A percentile compares a stretch with the other conserved stretches of the same genome.
Conservation (phyloP, 2,888 invertebrate species). For the Thecocarcelia acutangulata region DNA sequence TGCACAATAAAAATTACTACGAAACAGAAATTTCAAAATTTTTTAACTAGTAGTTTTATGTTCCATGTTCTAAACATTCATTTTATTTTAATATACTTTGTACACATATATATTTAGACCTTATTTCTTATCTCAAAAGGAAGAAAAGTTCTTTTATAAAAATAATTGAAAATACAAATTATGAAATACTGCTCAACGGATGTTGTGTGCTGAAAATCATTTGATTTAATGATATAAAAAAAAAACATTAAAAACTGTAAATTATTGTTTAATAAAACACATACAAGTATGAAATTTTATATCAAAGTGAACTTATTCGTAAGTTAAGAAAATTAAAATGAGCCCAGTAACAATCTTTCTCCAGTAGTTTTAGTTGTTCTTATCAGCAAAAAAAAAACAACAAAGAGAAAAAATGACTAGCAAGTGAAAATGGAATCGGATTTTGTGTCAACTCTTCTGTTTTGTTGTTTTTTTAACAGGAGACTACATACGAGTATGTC, state of each 20-base stretch:
- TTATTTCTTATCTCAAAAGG: conserved; percentile 80
- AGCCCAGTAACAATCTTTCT: conserved; percentile 59
- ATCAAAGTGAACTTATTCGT: too few relatives aligned
- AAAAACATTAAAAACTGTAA: conserved; percentile 38
- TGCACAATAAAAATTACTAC: conserved; percentile 43
- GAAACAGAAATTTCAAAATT: conserved; percentile 34
- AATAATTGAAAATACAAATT: conserved; percentile 44
- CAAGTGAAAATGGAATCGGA: conserved; percentile 27
- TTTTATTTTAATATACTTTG: neutral
- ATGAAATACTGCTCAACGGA: conserved; percentile 60
- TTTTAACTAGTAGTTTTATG: too few relatives aligned
- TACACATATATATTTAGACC: conserved; percentile 72
- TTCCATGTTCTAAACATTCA: too few relatives aligned
- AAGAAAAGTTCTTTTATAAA: conserved; percentile 71
- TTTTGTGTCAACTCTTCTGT: conserved; percentile 41
- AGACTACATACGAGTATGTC: too few relatives aligned
- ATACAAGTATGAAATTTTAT: neutral
- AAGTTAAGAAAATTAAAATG: conserved; percentile 37
- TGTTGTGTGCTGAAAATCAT: conserved; percentile 66
- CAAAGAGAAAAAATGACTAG: neutral
- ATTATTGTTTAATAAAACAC: conserved; percentile 22
- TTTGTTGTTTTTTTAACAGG: conserved; percentile 20
- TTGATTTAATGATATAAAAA: conserved; percentile 11
- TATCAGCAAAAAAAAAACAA: conserved; percentile 55
- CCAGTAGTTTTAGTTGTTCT: conserved; percentile 25